Evolutionary conservation across 2,113 vertebrate species (phyloP), one percentile per base, ranked within the genome.

Genomic region (Hippocampus barbouri): DNA sequence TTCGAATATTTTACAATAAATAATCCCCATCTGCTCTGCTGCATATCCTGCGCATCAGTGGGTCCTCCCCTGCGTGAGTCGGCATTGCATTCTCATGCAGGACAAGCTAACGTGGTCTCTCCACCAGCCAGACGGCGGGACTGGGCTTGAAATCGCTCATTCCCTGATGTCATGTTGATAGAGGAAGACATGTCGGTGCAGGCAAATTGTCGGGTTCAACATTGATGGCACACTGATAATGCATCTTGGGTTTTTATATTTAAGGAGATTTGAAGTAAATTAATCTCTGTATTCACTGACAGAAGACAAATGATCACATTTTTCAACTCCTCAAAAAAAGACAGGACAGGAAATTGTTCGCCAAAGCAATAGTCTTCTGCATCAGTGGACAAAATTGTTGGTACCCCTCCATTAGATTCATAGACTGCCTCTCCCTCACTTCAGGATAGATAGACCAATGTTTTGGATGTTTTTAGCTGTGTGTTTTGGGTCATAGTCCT

Each of bases 21-120:
- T 85, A 86, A 78, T 85, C 77, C 73, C 68, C 78, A 79, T 82
- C 82, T 85, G 71, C 20, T 74, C 81, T 27, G 70, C 79, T 83
- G 72, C 82, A 76, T 80, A 80, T 71, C 74, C 79, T 80, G 75
- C 84, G 82, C 83, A 79, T 63, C 77, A 74, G 30, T 71, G 69
- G 66, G 73, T 75, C 71, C 70, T 82, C 75, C 79, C 76, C 77
- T 79, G 57, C 14, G 18, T 88, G 85, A 89, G 82, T 87, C 86
- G 84, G 82, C 84, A 80, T 23, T 74, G 74, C 81, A 82, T 89
- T 79, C 79, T 87, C 80, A 83, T 78, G 82, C 73, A 73, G 69
- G 66, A 76, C 79, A 79, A 83, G 82, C 76, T 88, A 81, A 85
- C 74, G 79, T 75, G 71, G 78, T 88, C 78, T 82, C 40, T 23